These are phyloP conservation scores for Nymphicus hollandicus DNA, from an alignment of 2,113 vertebrate species.

Conservation along the genomic window DNA sequence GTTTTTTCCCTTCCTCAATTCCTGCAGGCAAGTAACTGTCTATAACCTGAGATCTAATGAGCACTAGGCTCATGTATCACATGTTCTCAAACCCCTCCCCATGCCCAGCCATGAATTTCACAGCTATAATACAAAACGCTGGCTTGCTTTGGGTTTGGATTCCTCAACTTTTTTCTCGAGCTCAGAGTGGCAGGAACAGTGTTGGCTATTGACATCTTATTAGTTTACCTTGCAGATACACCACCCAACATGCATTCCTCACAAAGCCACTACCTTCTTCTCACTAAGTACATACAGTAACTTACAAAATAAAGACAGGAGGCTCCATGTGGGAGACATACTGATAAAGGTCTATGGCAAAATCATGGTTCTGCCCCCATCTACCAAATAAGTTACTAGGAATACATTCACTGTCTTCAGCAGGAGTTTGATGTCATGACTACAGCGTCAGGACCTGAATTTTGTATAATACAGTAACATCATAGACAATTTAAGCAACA, in stretches of 20 bases:
- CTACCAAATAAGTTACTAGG: not conserved
- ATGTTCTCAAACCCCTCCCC: not conserved
- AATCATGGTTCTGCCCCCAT: not conserved
- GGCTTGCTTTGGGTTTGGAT: not conserved
- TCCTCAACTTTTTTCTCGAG: not conserved
- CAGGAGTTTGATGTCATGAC: not conserved
- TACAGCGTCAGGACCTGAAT: not conserved
- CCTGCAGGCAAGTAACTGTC: not conserved
- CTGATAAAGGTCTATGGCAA: not conserved
- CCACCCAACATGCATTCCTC: fast-evolving
- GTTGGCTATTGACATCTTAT: not conserved
- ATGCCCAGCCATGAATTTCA: not conserved
- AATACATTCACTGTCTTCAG: not conserved
- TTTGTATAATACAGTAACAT: not conserved
- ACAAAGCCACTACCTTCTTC: not conserved
- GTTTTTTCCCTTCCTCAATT: not conserved
- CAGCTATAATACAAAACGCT: not conserved
- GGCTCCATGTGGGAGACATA: not conserved
- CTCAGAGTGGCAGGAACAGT: not conserved
- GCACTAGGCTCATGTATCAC: not conserved
- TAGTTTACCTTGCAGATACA: not conserved
- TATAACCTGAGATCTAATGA: not conserved
- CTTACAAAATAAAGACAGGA: not conserved
- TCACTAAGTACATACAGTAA: not conserved
- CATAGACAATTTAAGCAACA: not conserved